phyloP scores from a whole-genome alignment of 92 coral and sea anemone species.

The Micromussa lordhowensis region DNA sequence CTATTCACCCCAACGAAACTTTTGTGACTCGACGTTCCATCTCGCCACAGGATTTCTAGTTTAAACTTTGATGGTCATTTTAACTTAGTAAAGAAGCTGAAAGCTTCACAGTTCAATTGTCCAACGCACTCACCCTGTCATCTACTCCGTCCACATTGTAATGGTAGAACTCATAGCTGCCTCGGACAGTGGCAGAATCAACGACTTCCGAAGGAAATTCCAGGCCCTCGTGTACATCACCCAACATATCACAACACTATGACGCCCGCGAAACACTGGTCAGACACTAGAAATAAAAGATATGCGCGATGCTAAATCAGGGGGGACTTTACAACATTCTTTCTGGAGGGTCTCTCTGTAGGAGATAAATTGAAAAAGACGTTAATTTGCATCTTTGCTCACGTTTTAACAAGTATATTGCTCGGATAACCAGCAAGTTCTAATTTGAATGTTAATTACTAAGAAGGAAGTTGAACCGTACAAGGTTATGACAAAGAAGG shows the following conservation, averaged over 20 bases:
- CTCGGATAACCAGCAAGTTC: not conserved
- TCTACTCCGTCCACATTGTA: conserved; percentile 85
- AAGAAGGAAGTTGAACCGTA: not conserved
- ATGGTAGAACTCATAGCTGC: conserved; percentile 89
- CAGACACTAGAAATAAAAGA: not conserved
- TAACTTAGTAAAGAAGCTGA: too few relatives aligned
- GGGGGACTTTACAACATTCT: not conserved
- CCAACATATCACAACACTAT: conserved; percentile 25
- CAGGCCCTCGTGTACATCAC: conserved; percentile 76
- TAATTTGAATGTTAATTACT: not conserved
- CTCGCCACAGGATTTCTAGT: not conserved
- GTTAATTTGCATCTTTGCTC: not conserved
- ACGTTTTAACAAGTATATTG: not conserved
- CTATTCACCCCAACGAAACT: not conserved
- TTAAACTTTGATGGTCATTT: not conserved
- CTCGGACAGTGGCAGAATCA: conserved; percentile 68
- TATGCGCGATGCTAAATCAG: not conserved
- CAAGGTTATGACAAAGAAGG: not conserved
- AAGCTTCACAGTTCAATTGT: not conserved
- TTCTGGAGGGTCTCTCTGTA: too few relatives aligned
- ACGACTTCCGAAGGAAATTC: conserved; percentile 54
- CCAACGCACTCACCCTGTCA: conserved; percentile 70
- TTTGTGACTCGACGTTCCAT: not conserved
- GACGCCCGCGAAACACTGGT: not conserved
- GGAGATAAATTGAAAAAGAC: not conserved